Percentiles rank a stretch among this genome's conserved stretches.
Conservation (phyloP, 2,888 invertebrate species). For the Chironomus riparius region DNA sequence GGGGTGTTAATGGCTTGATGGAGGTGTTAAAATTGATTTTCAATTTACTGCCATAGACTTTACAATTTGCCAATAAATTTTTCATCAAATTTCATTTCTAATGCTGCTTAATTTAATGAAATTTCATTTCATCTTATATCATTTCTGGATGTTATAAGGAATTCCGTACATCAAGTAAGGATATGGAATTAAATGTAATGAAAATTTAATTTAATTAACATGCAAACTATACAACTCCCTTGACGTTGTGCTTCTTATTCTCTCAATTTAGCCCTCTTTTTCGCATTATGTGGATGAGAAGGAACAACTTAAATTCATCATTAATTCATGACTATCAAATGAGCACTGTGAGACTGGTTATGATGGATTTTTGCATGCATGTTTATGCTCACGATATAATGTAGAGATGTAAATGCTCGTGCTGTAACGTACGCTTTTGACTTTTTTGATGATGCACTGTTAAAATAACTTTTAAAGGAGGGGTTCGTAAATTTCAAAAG, state of each 20-base stretch:
- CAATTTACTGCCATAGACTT: neutral
- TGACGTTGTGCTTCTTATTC: neutral
- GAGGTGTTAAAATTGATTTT: neutral
- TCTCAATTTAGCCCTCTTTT: neutral
- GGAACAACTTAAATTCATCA: neutral
- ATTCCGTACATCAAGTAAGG: neutral
- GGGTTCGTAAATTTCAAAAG: neutral
- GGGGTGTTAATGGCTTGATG: neutral
- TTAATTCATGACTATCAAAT: conserved; percentile 20
- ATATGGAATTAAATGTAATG: conserved; percentile 14
- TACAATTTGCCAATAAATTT: neutral
- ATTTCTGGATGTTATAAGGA: neutral
- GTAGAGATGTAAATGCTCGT: no score
- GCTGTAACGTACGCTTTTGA: no score
- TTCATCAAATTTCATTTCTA: neutral
- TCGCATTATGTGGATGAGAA: neutral
- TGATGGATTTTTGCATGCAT: conserved; percentile 5
- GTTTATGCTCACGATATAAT: neutral
- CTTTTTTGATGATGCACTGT: no score
- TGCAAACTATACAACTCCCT: conserved; percentile 1
- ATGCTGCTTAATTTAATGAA: conserved; percentile 9
- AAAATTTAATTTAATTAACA: conserved; percentile 22
- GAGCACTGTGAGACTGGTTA: conserved; percentile 8
- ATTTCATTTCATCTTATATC: conserved; percentile 5
- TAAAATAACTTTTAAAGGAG: no score